Evolutionary conservation across 2,797 vertebrate species (phyloP), one percentile per base, ranked within the genome.

Genomic region (Epinephelus coioides): DNA sequence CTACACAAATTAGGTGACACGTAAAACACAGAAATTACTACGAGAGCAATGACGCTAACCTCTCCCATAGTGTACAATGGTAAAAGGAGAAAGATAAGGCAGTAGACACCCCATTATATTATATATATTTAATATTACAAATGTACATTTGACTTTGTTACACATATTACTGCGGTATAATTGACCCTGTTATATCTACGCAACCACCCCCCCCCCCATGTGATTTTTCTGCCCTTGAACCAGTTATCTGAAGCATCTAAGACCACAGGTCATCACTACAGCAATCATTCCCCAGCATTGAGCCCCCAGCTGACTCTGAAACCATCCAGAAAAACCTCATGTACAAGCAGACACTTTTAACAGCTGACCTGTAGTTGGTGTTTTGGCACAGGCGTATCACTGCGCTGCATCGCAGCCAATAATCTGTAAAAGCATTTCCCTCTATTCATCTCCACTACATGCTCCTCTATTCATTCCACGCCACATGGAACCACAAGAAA

Each of bases 361-460:
- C 47, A 61, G 68, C 50, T 67, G 73, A 89, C 67, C 80, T 84
- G 44, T 25, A 14, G 43, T 44, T 23, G 54, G 43, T 57, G 51
- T 61, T 70, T 51, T 79, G 71, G 72, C 55, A 15, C 50, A 2
- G 10, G 50, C 55, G 40, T 47, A 25, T 55, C 25, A 27, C 10
- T 30, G 2, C 3, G 15, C n/a, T 14, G 38, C 50, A 2, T 70
- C 69, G 55, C 34, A 19, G 81, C 70, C 50, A 57, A 44, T 56
- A 27, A 67, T 27, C 27, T 30, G 23, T 68, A 53, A 40, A 70
- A 61, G 60, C 63, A 25, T 70, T 76, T 71, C 15, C 25, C 43
- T 69, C 23, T 30, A 2, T 60, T 69, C 3, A 18, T 59, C 56
- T 38, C 25, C 17, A 6, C 54, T 15, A 12, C 64, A 12, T 2